Percentiles rank a stretch among this genome's conserved stretches.
Evolutionary conservation across 53 echinoderm and acorn worm species (phyloP).

Genomic region (Glandiceps talaboti): DNA sequence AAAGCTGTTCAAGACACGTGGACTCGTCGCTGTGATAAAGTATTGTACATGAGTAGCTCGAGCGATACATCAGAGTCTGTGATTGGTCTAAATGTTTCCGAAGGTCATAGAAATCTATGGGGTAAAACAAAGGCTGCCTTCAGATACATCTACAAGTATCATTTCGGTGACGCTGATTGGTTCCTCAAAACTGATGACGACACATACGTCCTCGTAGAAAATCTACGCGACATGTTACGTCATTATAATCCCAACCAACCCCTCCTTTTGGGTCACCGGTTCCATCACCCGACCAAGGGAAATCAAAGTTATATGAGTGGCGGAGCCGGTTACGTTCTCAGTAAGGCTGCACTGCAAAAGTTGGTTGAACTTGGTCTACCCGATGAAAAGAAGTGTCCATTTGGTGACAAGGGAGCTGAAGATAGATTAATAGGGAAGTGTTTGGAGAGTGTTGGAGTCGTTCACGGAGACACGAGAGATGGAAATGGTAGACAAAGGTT

Average conservation of each 20-base stretch:
- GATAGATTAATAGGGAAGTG: slow-evolving; percentile 86
- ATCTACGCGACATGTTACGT: slow-evolving; percentile 18
- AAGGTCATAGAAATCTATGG: slow-evolving; percentile 21
- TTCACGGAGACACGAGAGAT: slow-evolving; percentile 66
- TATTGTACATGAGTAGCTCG: slow-evolving; percentile 21
- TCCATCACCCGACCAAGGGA: background rate
- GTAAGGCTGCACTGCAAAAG: background rate
- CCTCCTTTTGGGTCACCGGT: slow-evolving; percentile 20
- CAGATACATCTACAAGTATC: slow-evolving; percentile 20
- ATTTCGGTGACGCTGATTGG: slow-evolving; percentile 20
- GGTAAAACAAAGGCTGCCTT: too few relatives aligned
- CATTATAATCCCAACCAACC: slow-evolving; percentile 13
- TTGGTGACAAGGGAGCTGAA: slow-evolving; percentile 51
- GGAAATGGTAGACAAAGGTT: slow-evolving; percentile 41
- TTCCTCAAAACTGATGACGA: slow-evolving; percentile 31
- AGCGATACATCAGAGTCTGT: slow-evolving; percentile 9
- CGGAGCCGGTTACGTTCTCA: slow-evolving; percentile 11
- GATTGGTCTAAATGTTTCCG: slow-evolving; percentile 10
- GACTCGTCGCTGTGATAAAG: slow-evolving; percentile 17
- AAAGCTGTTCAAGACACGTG: slow-evolving; percentile 14
- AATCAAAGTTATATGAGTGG: slow-evolving; percentile 31
- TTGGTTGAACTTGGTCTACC: too few relatives aligned
- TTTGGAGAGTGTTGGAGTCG: slow-evolving; percentile 53
- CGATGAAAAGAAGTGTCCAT: too few relatives aligned
- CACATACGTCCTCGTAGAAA: slow-evolving; percentile 28